Evolutionary conservation across 2,888 invertebrate genomes (phyloP), one percentile per base, ranked within the genome.

Genomic region (Drosophila mayaguana): DNA sequence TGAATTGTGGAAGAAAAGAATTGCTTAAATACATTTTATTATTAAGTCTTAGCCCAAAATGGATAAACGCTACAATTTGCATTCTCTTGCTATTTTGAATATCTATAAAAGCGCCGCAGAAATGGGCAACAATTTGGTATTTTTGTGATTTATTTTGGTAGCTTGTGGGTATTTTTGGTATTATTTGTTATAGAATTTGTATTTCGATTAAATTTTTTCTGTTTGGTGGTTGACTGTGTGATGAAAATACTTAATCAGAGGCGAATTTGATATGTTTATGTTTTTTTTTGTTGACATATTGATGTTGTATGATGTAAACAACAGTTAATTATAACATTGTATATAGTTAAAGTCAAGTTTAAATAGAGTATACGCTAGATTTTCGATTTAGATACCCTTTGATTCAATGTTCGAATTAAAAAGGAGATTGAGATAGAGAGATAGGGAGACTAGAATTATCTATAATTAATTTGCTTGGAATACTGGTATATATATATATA

Each of bases 241-340:
- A 20, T 18, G 59, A 51, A 62, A 72, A 34, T 53, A 46, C 38
- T 55, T 65, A 51, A 65, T 69, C 64, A 50, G 75, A 80, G 77
- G 71, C 76, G 65, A 63, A 34, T 46, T 75, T 77, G 77, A 80
- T 77, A 77, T 77, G 77, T 77, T 79, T 73, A 75, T 77, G 69
- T 73, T 67, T 74, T 51, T 45, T 38, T 38, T 25, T 25, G 38
- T 77, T 54, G 53, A 60, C 45, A 78, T 63, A 67, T 74, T 45
- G 54, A 63, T 63, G 65, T 61, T 54, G 16, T 34, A 43, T 69
- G 56, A 61, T 46, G 48, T 59, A 55, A 66, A 55, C 36, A 65
- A 65, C 32, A 32, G 54, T 60, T 65, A 9, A 28, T 32, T 56
- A 53, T 36, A 42, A 61, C 66, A 66, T 45, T 36, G 16, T 36